A percentile compares a stretch with the other conserved stretches of the same genome.
Evolutionary conservation across 2,888 invertebrate genomes (phyloP).

Genomic region (Chorisops tibialis): DNA sequence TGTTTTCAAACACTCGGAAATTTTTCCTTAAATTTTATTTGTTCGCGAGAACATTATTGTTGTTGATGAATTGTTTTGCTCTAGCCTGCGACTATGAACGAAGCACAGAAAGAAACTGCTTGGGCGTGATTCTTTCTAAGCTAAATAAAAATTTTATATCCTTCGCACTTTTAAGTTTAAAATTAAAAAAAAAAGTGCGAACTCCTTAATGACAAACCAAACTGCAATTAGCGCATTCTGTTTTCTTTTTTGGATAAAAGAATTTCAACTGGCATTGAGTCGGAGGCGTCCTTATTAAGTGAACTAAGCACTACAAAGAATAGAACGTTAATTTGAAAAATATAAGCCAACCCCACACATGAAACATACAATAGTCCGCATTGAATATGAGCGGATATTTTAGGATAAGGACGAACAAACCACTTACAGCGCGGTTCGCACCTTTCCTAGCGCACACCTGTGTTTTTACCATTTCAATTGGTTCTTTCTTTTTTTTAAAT

Average conservation of each 20-base stretch:
- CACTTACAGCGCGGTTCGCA: background rate
- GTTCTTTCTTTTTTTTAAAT: no score
- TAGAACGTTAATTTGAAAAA: constrained; percentile 13
- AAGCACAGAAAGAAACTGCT: background rate
- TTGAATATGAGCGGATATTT: background rate
- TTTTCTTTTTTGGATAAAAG: no score
- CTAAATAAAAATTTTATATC: constrained; percentile 2
- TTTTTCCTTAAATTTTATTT: constrained; percentile 9
- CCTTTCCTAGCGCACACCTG: background rate
- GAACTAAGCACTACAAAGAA: no score
- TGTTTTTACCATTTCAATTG: background rate
- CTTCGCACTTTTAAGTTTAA: no score
- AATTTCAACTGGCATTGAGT: no score
- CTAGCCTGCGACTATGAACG: background rate
- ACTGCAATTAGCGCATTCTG: no score
- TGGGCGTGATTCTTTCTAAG: background rate
- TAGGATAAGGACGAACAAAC: constrained; percentile 6
- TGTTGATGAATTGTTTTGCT: constrained; percentile 6
- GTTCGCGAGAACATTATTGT: constrained; percentile 3
- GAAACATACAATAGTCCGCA: background rate
- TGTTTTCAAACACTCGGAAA: constrained; percentile 1
- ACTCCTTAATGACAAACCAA: constrained; percentile 8
- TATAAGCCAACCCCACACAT: constrained; percentile 9
- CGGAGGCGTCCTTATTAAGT: no score
- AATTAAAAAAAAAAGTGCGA: no score